Evolutionary conservation across 2,888 invertebrate species (phyloP), one percentile per base, ranked within the genome.

Genomic region (Cephus sareptanus): DNA sequence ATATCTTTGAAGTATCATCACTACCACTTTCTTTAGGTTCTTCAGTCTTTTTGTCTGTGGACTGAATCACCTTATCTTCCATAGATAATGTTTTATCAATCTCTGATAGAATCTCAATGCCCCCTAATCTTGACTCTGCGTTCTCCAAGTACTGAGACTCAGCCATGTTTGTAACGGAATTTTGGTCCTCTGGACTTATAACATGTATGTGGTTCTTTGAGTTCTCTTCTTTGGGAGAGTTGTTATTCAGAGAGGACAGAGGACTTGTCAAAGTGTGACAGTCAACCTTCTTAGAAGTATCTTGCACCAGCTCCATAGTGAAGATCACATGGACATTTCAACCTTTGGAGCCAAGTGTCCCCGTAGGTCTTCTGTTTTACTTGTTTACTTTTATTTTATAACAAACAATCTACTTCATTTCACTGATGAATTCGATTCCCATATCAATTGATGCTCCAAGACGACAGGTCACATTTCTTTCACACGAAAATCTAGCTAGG

Each of bases 261-360:
- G 82, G 77, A 11, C 78, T 78, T 31, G 82, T 80, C 74, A 76
- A 83, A 78, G 82, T 80, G 79, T 81, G 79, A 77, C 83, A 82
- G 83, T 87, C 86, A 79, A 82, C 76, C 77, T 80, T 77, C 78
- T 83, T 80, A 75, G 85, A 82, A 79, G 82, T 81, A 78, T 84
- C 84, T 77, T 82, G 40, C 40, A 40, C 85, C 81, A 87, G 84
- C 82, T 87, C 87, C 88, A 88, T 88, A 79, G 85, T 87, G 84
- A 83, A 81, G 81, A 81, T 80, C 81, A 81, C 83, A 40, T 85
- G 81, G 80, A 82, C 85, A 87, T 86, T 84, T 85, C 85, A 87
- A 84, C 3, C 13, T 13, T 15, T 13, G 23, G 15, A 74, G 34
- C 2, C n/a, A 74, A 13, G n/a, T 56, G 35, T 73, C 69, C 11